Conservation (phyloP, 2,888 invertebrate species). For the Hermaeophaga mercurialis region DNA sequence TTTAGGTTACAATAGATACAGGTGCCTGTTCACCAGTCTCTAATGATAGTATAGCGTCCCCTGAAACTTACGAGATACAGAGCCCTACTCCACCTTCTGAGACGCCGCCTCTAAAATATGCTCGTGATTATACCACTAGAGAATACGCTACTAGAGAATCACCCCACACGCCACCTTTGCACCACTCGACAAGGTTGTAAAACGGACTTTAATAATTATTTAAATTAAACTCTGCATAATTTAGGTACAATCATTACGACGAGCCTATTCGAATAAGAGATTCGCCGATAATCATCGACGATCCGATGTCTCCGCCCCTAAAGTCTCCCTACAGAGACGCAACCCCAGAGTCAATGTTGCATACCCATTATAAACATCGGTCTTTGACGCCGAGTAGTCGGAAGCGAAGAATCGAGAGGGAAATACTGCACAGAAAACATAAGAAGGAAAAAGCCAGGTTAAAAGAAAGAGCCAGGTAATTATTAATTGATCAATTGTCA, state of each 20-base stretch:
- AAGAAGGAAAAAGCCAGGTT: constrained; percentile 58
- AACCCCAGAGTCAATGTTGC: constrained; percentile 49
- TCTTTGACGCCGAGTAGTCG: constrained; percentile 54
- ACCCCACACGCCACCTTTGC: constrained; percentile 70
- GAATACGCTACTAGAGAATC: constrained; percentile 59
- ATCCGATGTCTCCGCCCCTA: constrained; percentile 43
- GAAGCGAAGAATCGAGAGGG: constrained; percentile 52
- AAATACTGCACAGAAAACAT: constrained; percentile 57
- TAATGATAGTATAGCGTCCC: constrained; percentile 55
- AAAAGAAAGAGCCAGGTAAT: constrained; percentile 51
- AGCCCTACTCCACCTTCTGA: constrained; percentile 47
- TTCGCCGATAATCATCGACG: constrained; percentile 48
- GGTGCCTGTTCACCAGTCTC: constrained; percentile 56
- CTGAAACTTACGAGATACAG: constrained; percentile 46
- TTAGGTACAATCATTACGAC: constrained; percentile 33
- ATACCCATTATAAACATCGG: constrained; percentile 43
- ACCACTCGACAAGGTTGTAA: constrained; percentile 28
- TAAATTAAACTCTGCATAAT: too few relatives aligned
- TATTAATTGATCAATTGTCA: too few relatives aligned
- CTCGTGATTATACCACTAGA: constrained; percentile 15
- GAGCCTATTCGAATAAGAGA: constrained; percentile 40
- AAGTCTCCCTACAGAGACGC: constrained; percentile 53
- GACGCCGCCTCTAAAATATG: constrained; percentile 27
- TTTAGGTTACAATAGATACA: constrained; percentile 47
- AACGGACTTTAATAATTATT: too few relatives aligned